Percentiles rank a stretch among this genome's conserved stretches.
Evolutionary conservation across 2,113 vertebrate genomes (phyloP).

Genomic region (Anthoscopus minutus): DNA sequence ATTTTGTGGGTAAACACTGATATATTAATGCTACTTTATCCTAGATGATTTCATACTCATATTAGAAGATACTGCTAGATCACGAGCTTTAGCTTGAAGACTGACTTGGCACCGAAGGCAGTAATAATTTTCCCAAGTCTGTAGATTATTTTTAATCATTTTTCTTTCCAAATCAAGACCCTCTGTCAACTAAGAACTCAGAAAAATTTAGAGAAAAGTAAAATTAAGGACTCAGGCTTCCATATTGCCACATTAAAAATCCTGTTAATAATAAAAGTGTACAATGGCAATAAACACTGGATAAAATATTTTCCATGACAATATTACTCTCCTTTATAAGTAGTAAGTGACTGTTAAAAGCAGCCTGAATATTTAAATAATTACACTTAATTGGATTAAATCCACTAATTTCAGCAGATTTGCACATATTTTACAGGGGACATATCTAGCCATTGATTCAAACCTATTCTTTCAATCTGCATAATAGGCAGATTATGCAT

Average conservation of each 20-base stretch:
- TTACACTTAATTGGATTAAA: neutral
- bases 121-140: neutral
- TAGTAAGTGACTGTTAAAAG: neutral
- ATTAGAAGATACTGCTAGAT: neutral
- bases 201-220: neutral
- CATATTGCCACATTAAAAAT: neutral
- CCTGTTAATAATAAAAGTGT: neutral
- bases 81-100: neutral
- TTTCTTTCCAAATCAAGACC: neutral
- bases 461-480: neutral
- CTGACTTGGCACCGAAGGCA: neutral
- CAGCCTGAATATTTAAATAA: neutral
- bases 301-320: neutral
- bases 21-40: neutral
- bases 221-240: neutral
- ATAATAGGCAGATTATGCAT: no score
- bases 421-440: neutral
- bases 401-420: neutral
- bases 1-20: neutral
- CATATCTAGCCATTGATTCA: neutral
- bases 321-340: neutral
- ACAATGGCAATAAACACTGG: neutral
- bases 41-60: neutral
- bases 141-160: neutral
- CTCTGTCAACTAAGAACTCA: neutral